Conservation (phyloP, 2,888 invertebrate species). For the Monochamus alternatus region DNA sequence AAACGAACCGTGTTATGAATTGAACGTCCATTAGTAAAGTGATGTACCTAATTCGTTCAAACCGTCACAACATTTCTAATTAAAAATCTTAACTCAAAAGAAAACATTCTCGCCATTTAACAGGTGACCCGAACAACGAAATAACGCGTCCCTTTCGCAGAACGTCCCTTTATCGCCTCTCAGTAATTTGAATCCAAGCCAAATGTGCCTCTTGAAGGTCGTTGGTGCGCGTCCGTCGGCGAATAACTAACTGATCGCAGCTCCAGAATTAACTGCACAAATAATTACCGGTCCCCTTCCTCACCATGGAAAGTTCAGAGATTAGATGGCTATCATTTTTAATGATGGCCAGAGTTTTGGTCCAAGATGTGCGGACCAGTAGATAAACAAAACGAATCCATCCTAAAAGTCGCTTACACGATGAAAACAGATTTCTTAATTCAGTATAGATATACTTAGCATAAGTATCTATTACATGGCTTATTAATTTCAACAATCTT, state of each 20-base stretch:
- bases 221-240: slow-evolving; percentile 41
- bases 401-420: too few relatives aligned
- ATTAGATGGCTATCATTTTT: slow-evolving; percentile 26
- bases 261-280: slow-evolving; percentile 31
- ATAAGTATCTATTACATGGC: too few relatives aligned
- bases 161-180: slow-evolving; percentile 28
- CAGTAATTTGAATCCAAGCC: slow-evolving; percentile 61
- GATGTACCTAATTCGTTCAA: too few relatives aligned
- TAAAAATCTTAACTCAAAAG: not conserved
- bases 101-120: not conserved
- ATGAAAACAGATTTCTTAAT: too few relatives aligned
- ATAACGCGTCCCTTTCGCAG: not conserved
- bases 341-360: slow-evolving; percentile 9
- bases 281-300: slow-evolving; percentile 35
- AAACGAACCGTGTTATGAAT: too few relatives aligned
- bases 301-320: slow-evolving; percentile 11
- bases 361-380: not conserved
- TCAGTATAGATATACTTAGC: too few relatives aligned
- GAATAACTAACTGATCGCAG: slow-evolving; percentile 52
- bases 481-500: too few relatives aligned
- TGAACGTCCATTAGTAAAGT: too few relatives aligned
- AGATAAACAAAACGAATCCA: not conserved
- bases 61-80: too few relatives aligned
- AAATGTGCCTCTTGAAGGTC: slow-evolving; percentile 57
- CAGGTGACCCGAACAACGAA: not conserved